Evolutionary conservation across 1,140 invertebrate genomes (phyloP).

Genomic region (Drosophila rhopaloa): DNA sequence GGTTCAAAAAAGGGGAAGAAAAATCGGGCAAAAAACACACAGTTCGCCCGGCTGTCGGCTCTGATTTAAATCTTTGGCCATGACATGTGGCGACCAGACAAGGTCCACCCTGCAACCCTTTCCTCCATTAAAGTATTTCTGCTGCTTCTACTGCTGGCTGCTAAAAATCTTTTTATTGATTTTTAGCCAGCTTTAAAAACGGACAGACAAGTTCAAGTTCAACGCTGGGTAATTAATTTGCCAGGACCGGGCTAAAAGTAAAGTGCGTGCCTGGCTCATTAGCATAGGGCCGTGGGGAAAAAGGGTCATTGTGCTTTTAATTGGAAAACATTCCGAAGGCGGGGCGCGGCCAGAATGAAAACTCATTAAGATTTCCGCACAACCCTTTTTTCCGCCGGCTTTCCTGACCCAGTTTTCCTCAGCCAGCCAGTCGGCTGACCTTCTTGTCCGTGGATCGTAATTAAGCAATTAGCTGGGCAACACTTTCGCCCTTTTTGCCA

Average conservation of each 20-base stretch:
- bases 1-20: conserved; percentile 44
- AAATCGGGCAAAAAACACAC: conserved; percentile 42
- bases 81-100: conserved; percentile 75
- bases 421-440: conserved; percentile 34
- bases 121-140: background rate
- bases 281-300: conserved; percentile 29
- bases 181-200: conserved; percentile 45
- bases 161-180: conserved; percentile 26
- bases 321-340: conserved; percentile 56
- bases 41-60: conserved; percentile 60
- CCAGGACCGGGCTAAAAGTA: conserved; percentile 12
- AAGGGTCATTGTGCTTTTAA: conserved; percentile 81
- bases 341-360: conserved; percentile 41
- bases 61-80: conserved; percentile 75
- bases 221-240: conserved; percentile 80
- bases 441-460: conserved; percentile 48
- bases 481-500: conserved; percentile 61
- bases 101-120: conserved; percentile 11
- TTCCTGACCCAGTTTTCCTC: conserved; percentile 66
- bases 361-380: conserved; percentile 72
- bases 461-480: conserved; percentile 77
- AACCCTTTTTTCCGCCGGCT: conserved; percentile 50
- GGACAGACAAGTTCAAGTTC: conserved; percentile 72
- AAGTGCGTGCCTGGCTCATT: conserved; percentile 67
- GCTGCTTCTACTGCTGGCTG: background rate